These are phyloP conservation scores for Samia ricini DNA, from an alignment of 1,140 invertebrate species.

Conservation along the genomic window DNA sequence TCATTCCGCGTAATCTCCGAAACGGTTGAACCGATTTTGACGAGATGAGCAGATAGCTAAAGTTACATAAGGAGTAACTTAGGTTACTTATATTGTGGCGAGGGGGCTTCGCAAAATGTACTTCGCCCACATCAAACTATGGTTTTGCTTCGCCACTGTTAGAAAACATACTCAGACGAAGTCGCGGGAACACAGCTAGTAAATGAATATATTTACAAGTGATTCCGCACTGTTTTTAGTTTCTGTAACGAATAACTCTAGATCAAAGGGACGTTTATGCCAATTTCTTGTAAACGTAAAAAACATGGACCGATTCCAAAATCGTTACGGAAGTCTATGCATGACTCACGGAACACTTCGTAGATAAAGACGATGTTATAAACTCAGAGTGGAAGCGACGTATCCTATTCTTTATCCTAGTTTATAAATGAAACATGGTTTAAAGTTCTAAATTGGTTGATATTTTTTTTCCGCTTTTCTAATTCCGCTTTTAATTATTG, in stretches of 20 bases:
- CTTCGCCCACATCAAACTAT: too few relatives aligned
- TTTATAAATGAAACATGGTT: neutral
- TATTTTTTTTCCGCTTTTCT: too few relatives aligned
- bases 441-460: too few relatives aligned
- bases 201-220: neutral
- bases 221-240: neutral
- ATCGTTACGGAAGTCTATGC: neutral
- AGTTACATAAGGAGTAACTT: too few relatives aligned
- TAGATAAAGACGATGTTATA: neutral
- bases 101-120: too few relatives aligned
- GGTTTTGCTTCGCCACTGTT: too few relatives aligned
- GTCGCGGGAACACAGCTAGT: neutral
- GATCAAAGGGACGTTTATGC: neutral
- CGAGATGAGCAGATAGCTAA: too few relatives aligned
- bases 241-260: neutral
- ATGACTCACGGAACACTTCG: neutral
- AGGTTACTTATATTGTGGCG: too few relatives aligned
- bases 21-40: too few relatives aligned
- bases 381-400: neutral
- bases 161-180: too few relatives aligned
- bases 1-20: too few relatives aligned
- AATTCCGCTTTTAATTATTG: too few relatives aligned
- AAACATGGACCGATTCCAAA: neutral
- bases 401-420: neutral
- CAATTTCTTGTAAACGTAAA: neutral